Percentiles rank a stretch among this genome's conserved stretches.
phyloP scores from a whole-genome alignment of 2,113 vertebrate species.

The Passer montanus region DNA sequence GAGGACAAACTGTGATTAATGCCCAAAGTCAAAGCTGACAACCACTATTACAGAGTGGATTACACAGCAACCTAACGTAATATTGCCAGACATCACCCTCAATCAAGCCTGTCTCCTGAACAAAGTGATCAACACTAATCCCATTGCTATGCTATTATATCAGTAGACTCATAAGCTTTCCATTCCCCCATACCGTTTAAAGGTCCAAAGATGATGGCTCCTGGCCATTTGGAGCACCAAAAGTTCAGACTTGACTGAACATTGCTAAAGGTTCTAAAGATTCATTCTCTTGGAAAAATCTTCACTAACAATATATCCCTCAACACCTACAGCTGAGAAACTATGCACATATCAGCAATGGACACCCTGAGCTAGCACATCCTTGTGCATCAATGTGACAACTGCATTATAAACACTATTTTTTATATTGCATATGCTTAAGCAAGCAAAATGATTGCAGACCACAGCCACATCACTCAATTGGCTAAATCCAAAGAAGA shows the following conservation, averaged over 20 bases:
- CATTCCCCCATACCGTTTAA: not conserved
- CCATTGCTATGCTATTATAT: not conserved
- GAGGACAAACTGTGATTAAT: constrained; percentile 15
- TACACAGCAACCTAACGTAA: not conserved
- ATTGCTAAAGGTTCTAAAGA: not conserved
- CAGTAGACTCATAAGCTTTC: not conserved
- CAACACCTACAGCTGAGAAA: not conserved
- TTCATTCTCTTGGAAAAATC: not conserved
- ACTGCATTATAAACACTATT: not conserved
- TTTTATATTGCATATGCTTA: not conserved
- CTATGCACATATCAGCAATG: not conserved
- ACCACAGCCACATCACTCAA: not conserved
- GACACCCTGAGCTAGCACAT: not conserved
- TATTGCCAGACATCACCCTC: not conserved
- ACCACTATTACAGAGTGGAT: not conserved
- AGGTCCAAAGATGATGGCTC: not conserved
- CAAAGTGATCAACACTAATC: constrained; percentile 1
- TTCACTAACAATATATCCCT: not conserved
- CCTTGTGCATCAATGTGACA: not conserved
- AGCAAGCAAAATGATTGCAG: constrained; percentile 6
- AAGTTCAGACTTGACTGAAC: not conserved
- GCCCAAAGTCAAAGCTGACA: not conserved
- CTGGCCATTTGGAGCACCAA: not conserved
- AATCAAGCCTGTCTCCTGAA: not conserved
- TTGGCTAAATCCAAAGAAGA: not conserved